Evolutionary conservation across 2,888 invertebrate genomes (phyloP), one percentile per base, ranked within the genome.

Genomic region (Andricus curvator): DNA sequence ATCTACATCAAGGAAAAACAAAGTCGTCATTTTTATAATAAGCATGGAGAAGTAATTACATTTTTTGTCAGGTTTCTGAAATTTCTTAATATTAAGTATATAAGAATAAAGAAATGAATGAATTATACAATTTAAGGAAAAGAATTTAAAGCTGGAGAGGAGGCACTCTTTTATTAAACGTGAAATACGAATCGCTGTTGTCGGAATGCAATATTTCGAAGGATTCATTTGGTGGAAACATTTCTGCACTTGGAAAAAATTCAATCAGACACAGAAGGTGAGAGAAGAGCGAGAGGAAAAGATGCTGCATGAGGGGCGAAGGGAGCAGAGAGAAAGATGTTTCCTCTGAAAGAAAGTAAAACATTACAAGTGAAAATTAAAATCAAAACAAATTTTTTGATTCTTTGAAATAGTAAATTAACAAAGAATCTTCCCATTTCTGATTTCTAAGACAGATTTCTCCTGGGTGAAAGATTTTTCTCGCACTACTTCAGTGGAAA

Each of bases 141-240:
- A 79, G 84, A 84, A 81, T 81, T 84, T 33, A 56, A n/a, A n/a
- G 17, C 29, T 1, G 4, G 86, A 88, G 85, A 86, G 84, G 83
- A 82, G 84, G 83, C 86, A 86, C 88, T 88, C 90, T 91, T 92
- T 92, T 92, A 92, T 92, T 92, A 92, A 92, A 91, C 88, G 90
- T 91, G 91, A 91, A 92, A 91, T 86, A 90, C 90, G 90, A 89
- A 92, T 88, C 85, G 88, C 89, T 88, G 89, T 91, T 90, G 90
- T 91, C 89, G 92, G 92, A 92, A 92, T 92, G 92, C 92, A 92
- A 92, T 92, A 92, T 92, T 92, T 92, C 92, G 91, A 92, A 91
- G 92, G 90, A 92, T 92, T 92, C 92, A 92, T 92, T 92, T 92
- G 91, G 91, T 89, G 91, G 92, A 92, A 92, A 92, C 92, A 92